phyloP scores from a whole-genome alignment of 2,113 vertebrate genomes.

The Rhinichthys klamathensis region DNA sequence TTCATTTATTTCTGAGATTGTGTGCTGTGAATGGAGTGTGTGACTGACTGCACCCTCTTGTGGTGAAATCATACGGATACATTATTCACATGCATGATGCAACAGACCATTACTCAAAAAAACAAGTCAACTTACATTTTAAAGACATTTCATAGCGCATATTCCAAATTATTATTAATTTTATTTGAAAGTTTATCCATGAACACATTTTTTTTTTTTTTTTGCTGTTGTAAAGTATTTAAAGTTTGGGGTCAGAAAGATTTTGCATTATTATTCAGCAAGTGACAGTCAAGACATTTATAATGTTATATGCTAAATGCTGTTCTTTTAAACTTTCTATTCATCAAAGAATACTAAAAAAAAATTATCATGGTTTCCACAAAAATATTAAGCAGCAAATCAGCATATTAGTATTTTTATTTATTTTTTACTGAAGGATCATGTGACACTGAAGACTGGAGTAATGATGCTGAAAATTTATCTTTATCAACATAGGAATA shows the following conservation, averaged over 20 bases:
- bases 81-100: neutral
- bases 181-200: neutral
- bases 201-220: neutral
- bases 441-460: neutral
- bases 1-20: neutral
- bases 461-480: neutral
- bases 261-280: neutral
- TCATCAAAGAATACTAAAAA: neutral
- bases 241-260: neutral
- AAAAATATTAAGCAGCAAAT: neutral
- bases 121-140: neutral
- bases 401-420: neutral
- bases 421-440: neutral
- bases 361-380: no score
- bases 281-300: neutral
- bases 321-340: neutral
- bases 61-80: neutral
- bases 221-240: neutral
- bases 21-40: neutral
- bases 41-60: slow-evolving; percentile 36
- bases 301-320: neutral
- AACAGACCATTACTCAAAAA: neutral
- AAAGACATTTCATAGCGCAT: neutral
- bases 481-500: neutral
- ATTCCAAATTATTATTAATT: neutral